Evolutionary conservation across 1,140 invertebrate genomes (phyloP), one percentile per base, ranked within the genome.

Genomic region (Anoplolepis gracilipes): DNA sequence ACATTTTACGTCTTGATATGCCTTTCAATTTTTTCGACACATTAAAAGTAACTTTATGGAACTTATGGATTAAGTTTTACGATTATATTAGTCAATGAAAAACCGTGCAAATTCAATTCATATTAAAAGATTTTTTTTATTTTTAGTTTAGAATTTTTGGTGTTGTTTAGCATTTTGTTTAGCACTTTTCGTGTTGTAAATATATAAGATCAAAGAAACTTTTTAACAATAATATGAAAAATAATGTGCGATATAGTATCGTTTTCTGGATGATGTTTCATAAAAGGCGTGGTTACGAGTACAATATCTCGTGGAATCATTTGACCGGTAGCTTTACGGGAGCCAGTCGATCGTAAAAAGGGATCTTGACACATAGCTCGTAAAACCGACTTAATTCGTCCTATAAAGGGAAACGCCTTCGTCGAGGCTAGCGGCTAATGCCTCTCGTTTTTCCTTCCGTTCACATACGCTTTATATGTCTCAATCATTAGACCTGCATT

Each of bases 331-430:
- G 81, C 62, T 90, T 89, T 84, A 90, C 82, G 86, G 86, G 81
- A 84, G 85, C 61, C 69, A 55, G 53, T 28, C 30, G 28, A n/a
- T 85, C 89, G 84, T 92, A 92, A 91, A 92, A 82, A 88, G 70
- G 85, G 84, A 91, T 86, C 75, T 84, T 78, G 89, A 88, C 90
- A 89, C 82, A 87, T 77, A 62, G 85, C 86, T 42, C 87, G 84
- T 88, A 88, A 87, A 87, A 84, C 72, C 22, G 81, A 73, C 78
- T 91, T 91, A 91, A 91, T 91, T 91, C 73, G 64, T 67, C 57
- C 86, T 79, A 90, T 91, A 92, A 90, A 92, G 84, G 81, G 72
- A 79, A 90, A 62, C 87, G 79, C 84, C 85, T 87, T 70, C 75
- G 65, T 75, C 49, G 65, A 65, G 39, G 39, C 59, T 28, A 49